Conservation (phyloP, 2,113 vertebrate genomes). For the Daubentonia madagascariensis region DNA sequence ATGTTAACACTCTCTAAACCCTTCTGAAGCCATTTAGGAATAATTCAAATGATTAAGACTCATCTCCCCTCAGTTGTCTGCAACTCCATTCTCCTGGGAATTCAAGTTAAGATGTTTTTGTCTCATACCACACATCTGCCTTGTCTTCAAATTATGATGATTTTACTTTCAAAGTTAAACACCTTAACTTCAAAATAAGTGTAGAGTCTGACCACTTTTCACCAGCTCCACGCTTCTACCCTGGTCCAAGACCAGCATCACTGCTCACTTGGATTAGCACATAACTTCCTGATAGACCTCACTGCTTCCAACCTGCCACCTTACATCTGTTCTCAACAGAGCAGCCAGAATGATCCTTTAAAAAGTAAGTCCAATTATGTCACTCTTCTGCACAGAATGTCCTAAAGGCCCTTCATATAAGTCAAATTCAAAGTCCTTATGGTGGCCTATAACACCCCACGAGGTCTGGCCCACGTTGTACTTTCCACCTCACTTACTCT, state of each 20-base stretch:
- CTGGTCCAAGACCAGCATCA: background rate
- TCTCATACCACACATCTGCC: background rate
- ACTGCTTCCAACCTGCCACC: background rate
- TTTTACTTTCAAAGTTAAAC: background rate
- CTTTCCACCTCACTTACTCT: background rate
- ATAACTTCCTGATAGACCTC: background rate
- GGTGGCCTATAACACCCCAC: background rate
- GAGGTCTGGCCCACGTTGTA: background rate
- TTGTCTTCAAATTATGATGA: background rate
- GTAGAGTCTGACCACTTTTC: background rate
- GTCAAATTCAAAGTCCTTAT: background rate
- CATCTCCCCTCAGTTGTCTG: background rate
- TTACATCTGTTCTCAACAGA: background rate
- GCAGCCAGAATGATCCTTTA: background rate
- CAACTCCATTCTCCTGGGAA: background rate
- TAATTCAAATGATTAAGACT: background rate
- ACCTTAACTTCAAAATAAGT: background rate
- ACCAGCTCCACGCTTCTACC: too few species aligned
- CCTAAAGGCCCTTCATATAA: background rate
- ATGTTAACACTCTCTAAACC: background rate
- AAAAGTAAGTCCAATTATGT: background rate
- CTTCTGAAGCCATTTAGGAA: background rate
- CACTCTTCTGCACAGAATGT: background rate
- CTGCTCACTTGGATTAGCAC: background rate
- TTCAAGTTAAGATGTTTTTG: background rate